These are phyloP conservation scores for Reticulitermes lucifugus DNA, from an alignment of 2,888 invertebrate species.

Conservation along the genomic window DNA sequence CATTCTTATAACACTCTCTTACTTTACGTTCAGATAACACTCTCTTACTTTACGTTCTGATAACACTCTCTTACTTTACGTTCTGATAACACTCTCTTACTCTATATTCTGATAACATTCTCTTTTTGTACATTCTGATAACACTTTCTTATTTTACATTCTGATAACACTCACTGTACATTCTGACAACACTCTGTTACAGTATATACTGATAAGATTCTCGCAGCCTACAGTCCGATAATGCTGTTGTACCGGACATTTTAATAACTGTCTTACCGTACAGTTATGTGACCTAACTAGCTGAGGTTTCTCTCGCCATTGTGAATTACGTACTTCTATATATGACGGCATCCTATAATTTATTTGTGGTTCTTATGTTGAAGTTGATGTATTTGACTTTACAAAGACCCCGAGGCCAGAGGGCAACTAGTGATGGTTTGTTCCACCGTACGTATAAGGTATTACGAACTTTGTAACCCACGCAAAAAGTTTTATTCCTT, in stretches of 20 bases:
- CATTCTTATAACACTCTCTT: no score
- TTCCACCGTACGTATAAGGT: background rate
- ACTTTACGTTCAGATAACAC: no score
- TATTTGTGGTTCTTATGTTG: slow-evolving; percentile 13
- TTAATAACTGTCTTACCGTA: background rate
- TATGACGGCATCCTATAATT: background rate
- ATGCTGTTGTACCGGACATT: background rate
- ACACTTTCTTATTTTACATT: no score
- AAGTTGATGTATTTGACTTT: slow-evolving; percentile 29
- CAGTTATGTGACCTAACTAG: background rate
- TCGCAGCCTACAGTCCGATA: no score
- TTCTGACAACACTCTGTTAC: no score
- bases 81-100: no score
- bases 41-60: no score
- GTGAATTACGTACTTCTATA: slow-evolving; percentile 3
- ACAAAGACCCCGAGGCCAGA: slow-evolving; percentile 21
- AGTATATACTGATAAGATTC: no score
- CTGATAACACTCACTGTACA: no score
- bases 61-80: no score
- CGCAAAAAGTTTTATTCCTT: background rate
- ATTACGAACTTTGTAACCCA: background rate
- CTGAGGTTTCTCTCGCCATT: background rate
- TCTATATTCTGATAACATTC: no score
- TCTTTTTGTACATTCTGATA: no score
- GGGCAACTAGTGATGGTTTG: background rate